These are phyloP conservation scores for Volucella inanis DNA, from an alignment of 2,888 invertebrate species.

Conservation along the genomic window DNA sequence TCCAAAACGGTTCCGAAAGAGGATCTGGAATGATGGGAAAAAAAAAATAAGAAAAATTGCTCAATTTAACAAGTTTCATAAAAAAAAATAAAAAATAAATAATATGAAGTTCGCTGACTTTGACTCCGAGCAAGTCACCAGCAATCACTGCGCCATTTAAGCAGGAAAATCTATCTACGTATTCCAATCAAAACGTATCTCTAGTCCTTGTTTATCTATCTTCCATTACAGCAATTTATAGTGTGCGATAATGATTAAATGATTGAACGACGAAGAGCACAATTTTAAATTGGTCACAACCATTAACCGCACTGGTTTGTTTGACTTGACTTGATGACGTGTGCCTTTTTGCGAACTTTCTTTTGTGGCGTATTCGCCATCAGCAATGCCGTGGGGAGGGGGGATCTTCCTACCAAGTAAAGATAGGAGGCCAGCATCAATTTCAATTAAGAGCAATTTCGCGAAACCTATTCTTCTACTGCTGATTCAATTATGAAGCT, in stretches of 20 bases:
- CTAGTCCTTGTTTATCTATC: constrained; percentile 10
- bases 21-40: constrained; percentile 8
- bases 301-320: background rate
- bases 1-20: background rate
- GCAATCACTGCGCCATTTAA: background rate
- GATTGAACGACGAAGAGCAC: constrained; percentile 35
- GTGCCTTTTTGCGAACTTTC: background rate
- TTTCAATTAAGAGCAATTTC: constrained; percentile 67
- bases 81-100: background rate
- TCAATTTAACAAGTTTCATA: constrained; percentile 1
- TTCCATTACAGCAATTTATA: constrained; percentile 58
- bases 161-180: background rate
- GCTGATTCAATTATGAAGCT: constrained; percentile 63
- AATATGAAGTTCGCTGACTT: background rate
- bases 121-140: background rate
- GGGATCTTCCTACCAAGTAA: constrained; percentile 16
- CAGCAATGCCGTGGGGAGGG: background rate
- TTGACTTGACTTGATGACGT: background rate
- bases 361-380: constrained; percentile 4
- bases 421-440: constrained; percentile 27
- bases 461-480: constrained; percentile 55
- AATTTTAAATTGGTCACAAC: constrained; percentile 50
- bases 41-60: background rate
- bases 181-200: constrained; percentile 36
- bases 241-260: constrained; percentile 64